phyloP scores from a whole-genome alignment of 53 echinoderm and acorn worm species.

The Stichopus horrens region DNA sequence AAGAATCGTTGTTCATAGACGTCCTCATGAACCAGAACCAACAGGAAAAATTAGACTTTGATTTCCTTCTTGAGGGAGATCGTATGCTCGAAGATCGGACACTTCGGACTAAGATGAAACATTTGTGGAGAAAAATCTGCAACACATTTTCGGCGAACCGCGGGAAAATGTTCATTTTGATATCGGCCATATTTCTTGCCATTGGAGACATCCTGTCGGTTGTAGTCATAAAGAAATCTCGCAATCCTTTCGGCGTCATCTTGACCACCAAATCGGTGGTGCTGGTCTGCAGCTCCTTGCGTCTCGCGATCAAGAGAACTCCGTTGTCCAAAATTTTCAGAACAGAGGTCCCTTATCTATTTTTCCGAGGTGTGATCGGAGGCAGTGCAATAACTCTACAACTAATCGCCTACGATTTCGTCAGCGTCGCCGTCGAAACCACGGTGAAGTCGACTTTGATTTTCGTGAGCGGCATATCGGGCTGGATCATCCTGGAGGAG shows the following conservation, averaged over 20 bases:
- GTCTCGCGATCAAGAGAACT: background rate
- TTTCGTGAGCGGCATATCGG: slow-evolving; percentile 18
- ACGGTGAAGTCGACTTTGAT: slow-evolving; percentile 21
- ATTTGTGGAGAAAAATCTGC: background rate
- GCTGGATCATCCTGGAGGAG: slow-evolving; percentile 24
- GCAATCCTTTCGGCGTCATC: slow-evolving; percentile 17
- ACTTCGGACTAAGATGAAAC: background rate
- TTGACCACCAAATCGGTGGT: background rate
- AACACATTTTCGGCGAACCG: background rate
- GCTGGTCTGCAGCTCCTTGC: background rate
- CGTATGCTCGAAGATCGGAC: background rate
- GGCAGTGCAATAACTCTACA: slow-evolving; percentile 24
- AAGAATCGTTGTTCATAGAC: background rate
- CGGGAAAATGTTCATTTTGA: background rate
- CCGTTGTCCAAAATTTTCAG: background rate
- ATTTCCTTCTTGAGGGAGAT: background rate
- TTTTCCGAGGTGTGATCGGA: background rate
- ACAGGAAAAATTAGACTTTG: background rate
- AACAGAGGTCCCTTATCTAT: background rate
- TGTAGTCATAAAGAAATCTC: background rate
- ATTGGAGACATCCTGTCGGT: background rate
- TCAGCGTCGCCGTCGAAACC: slow-evolving; percentile 20
- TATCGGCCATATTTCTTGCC: slow-evolving; percentile 20
- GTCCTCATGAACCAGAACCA: background rate
- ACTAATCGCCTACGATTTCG: slow-evolving; percentile 19